A percentile compares a stretch with the other conserved stretches of the same genome.
These are phyloP conservation scores for Platanista minor DNA, from an alignment of 2,113 vertebrate genomes.

Conservation along the genomic window DNA sequence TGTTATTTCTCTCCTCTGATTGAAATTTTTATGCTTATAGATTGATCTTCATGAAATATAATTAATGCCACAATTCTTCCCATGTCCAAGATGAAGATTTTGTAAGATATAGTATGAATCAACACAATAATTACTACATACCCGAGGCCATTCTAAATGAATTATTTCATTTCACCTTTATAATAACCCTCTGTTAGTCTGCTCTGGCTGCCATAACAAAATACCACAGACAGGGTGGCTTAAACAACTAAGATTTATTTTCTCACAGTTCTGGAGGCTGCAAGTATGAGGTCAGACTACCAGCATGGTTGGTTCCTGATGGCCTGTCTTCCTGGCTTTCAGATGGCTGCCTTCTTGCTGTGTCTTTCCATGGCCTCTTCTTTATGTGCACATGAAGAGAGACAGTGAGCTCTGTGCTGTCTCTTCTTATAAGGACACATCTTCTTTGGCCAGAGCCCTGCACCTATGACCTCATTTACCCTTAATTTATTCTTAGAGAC, in stretches of 20 bases:
- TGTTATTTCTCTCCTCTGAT: neutral
- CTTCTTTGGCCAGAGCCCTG: neutral
- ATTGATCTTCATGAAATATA: neutral
- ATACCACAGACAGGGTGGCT: neutral
- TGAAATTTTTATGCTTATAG: neutral
- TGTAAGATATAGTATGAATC: neutral
- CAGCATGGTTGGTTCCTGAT: neutral
- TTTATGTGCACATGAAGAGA: neutral
- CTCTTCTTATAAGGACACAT: neutral
- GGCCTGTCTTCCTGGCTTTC: neutral
- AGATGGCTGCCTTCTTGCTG: neutral
- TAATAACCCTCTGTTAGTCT: neutral
- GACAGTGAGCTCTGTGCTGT: rapidly evolving
- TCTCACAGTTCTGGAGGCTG: neutral
- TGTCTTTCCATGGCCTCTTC: neutral
- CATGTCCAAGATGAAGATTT: neutral
- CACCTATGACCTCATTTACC: neutral
- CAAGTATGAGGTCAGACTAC: neutral
- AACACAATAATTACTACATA: neutral
- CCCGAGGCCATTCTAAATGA: neutral
- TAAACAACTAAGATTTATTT: neutral
- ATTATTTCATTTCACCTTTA: neutral
- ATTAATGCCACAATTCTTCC: neutral
- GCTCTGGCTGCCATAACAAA: neutral
- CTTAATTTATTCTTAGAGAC: neutral